These are phyloP conservation scores for Pangasius mekongensis DNA, from an alignment of 2,797 vertebrate species.

Conservation along the genomic window DNA sequence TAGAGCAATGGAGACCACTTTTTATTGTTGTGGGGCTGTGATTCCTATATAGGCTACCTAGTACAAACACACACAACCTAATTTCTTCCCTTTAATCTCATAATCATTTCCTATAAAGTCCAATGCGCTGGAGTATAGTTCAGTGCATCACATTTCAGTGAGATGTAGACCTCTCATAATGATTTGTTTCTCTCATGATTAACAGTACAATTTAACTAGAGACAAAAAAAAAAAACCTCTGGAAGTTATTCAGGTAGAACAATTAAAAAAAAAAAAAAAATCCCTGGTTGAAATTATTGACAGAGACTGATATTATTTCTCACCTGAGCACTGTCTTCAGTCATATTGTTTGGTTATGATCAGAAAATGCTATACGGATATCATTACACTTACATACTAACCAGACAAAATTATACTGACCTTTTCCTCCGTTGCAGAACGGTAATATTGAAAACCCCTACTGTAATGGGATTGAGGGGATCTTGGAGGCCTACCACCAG, in stretches of 20 bases:
- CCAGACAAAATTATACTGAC: neutral
- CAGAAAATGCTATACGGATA: neutral
- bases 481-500: constrained; percentile 92
- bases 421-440: constrained; percentile 75
- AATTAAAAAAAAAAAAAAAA: neutral
- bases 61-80: neutral
- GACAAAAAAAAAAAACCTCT: neutral
- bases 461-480: constrained; percentile 91
- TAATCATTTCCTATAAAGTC: neutral
- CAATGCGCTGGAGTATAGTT: neutral
- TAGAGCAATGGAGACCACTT: neutral
- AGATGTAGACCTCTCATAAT: neutral
- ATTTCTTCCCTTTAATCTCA: constrained; percentile 5
- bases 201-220: neutral
- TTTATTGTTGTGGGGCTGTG: constrained; percentile 23
- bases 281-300: neutral
- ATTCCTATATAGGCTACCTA: neutral
- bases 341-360: neutral
- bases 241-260: neutral
- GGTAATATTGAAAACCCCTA: constrained; percentile 91
- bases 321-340: neutral
- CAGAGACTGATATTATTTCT: neutral
- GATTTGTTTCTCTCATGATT: neutral
- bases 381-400: neutral
- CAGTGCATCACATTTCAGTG: neutral